phyloP scores from a whole-genome alignment of 92 coral and sea anemone genomes.

The Phenganax marumi region DNA sequence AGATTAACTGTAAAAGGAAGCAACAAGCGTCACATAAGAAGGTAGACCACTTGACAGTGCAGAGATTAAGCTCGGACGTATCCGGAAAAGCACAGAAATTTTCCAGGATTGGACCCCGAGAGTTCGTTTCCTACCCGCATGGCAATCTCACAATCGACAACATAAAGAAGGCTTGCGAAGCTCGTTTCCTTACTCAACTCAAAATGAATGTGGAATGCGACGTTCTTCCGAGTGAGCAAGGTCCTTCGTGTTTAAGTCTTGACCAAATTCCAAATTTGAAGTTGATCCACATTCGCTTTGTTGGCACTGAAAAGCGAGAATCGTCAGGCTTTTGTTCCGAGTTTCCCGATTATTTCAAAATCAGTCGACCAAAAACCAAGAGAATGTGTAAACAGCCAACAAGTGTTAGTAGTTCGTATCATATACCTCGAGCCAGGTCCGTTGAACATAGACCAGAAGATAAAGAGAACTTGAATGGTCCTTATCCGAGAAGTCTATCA shows the following conservation, averaged over 20 bases:
- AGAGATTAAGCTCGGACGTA: constrained; percentile 42
- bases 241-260: constrained; percentile 47
- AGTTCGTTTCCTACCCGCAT: constrained; percentile 34
- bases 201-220: constrained; percentile 47
- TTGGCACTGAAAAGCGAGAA: neutral
- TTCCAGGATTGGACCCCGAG: constrained; percentile 52
- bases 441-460: neutral
- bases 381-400: constrained; percentile 1
- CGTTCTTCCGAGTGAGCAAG: constrained; percentile 50
- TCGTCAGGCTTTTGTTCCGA: neutral
- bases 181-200: constrained; percentile 30
- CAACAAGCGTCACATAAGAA: neutral
- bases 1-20: neutral
- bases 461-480: neutral
- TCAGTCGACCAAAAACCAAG: neutral
- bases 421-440: neutral
- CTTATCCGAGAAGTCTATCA: constrained; percentile 16
- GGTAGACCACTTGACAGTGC: constrained; percentile 50
- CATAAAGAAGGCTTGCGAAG: constrained; percentile 48
- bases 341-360: neutral
- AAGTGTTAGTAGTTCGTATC: neutral
- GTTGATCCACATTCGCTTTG: constrained; percentile 43
- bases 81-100: constrained; percentile 53
- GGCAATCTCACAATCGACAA: constrained; percentile 44
- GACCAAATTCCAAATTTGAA: constrained; percentile 49